Conservation (phyloP, 2,797 vertebrate species). For the Lagodon rhomboides region DNA sequence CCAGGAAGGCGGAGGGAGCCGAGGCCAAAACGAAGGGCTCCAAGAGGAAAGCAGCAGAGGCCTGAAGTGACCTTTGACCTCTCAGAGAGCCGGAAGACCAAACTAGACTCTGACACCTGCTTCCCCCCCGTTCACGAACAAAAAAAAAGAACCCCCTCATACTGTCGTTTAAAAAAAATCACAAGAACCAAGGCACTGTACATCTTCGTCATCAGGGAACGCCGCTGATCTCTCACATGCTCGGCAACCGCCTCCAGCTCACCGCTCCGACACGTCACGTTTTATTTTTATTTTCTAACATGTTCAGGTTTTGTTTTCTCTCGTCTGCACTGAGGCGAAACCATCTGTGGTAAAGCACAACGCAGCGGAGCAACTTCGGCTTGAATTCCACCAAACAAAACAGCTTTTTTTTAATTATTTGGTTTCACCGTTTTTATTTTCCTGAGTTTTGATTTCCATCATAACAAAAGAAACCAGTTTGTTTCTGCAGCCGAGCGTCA, state of each 20-base stretch:
- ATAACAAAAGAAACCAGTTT: slow-evolving; percentile 3
- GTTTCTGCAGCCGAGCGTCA: slow-evolving; percentile 70
- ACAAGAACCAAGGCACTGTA: slow-evolving; percentile 77
- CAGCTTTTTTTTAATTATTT: neutral
- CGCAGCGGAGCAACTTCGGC: slow-evolving; percentile 62
- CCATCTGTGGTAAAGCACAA: slow-evolving; percentile 78
- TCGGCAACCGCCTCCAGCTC: slow-evolving; percentile 83
- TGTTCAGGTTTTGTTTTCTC: slow-evolving; percentile 42
- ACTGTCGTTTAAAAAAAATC: slow-evolving; percentile 25
- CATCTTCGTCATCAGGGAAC: slow-evolving; percentile 81
- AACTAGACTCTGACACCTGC: slow-evolving; percentile 41
- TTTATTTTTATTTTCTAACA: neutral
- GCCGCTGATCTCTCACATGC: slow-evolving; percentile 79
- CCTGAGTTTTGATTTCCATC: neutral
- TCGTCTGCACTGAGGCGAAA: slow-evolving; percentile 86
- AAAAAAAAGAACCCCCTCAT: neutral
- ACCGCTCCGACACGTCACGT: slow-evolving; percentile 11
- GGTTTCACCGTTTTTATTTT: neutral
- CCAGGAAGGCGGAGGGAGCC: slow-evolving; percentile 60
- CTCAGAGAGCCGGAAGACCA: slow-evolving; percentile 64
- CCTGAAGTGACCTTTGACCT: slow-evolving; percentile 77
- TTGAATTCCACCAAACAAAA: slow-evolving; percentile 31
- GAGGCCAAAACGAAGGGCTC: slow-evolving; percentile 75
- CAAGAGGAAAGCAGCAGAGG: slow-evolving; percentile 83
- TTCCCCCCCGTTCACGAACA: slow-evolving; percentile 14